A percentile compares a stretch with the other conserved stretches of the same genome.
Conservation (phyloP, 2,113 vertebrate species). For the Lycaon pictus region DNA sequence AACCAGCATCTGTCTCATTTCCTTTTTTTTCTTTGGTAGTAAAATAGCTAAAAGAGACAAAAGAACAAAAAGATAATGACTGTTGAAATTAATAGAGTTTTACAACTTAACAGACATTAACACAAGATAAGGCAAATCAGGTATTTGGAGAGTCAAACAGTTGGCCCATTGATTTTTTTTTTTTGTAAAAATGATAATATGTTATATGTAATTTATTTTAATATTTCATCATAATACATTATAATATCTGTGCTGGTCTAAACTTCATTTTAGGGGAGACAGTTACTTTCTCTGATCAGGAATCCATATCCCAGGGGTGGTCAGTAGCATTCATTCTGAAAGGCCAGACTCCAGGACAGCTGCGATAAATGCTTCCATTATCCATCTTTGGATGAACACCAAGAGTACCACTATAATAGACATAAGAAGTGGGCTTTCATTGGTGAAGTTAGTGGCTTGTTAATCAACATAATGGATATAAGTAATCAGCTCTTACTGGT, state of each 20-base stretch:
- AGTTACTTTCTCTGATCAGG: background rate
- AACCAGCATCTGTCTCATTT: background rate
- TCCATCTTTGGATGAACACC: background rate
- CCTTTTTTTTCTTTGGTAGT: background rate
- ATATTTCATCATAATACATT: background rate
- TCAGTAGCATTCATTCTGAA: background rate
- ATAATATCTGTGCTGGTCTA: background rate
- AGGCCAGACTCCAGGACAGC: background rate
- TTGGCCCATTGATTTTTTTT: background rate
- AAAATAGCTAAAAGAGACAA: background rate
- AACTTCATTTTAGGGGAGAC: background rate
- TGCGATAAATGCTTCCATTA: background rate
- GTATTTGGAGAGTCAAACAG: background rate
- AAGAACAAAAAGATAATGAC: background rate
- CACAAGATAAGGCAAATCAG: background rate
- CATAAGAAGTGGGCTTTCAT: background rate
- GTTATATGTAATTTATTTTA: conserved; percentile 10
- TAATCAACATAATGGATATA: conserved; percentile 33
- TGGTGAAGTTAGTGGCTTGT: background rate
- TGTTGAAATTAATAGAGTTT: conserved; percentile 21
- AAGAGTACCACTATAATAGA: background rate
- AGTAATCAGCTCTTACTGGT: background rate
- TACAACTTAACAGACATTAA: background rate
- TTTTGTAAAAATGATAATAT: background rate
- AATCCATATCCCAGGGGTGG: background rate